Base-by-base conservation (phyloP, 2,797 vertebrate genomes). In the Erpetoichthys calabaricus region DNA sequence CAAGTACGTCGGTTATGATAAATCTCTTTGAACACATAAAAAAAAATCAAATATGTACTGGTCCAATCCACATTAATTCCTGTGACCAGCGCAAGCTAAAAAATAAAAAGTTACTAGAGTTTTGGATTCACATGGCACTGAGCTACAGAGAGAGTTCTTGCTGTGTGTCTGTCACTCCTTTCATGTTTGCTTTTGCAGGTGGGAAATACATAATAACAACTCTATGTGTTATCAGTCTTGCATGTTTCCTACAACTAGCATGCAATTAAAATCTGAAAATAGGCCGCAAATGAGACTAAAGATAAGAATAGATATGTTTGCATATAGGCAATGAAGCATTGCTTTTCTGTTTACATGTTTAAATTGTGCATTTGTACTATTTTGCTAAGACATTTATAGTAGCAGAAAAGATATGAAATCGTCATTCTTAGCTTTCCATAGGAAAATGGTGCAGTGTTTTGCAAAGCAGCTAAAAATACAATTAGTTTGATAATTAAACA, bases 141-240 rank as follows among this genome's bases (percentile, higher is more conserved):
- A 25, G 25, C 25, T 5, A 0, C 67, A 67, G 75, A 62, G 70
- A 70, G 77, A 70, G 75, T 67, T 69, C 80, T 62, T 73, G 72
- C 71, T 69, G 65, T 77, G 75, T 4, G 70, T 76, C 53, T 82
- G 81, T 78, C 81, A 80, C 75, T 71, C 72, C 70, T 70, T 61
- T 69, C 67, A 55, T 72, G 75, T 60, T 80, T 76, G 74, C 77
- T 86, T 78, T 79, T 84, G 82, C 83, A 87, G 84, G 84, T 84
- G 82, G 70, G 86, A 86, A 86, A 77, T 80, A 69, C 75, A 71
- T 65, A 76, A 79, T 84, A 80, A 82, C 85, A 86, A 75, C 77
- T 83, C 81, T 83, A 84, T 78, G 82, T 85, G 83, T 81, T 84
- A 80, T 79, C 71, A 79, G 67, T 77, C 77, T 78, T 73, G 75